Conservation (phyloP, 2,888 invertebrate species). For the Reticulitermes lucifugus region DNA sequence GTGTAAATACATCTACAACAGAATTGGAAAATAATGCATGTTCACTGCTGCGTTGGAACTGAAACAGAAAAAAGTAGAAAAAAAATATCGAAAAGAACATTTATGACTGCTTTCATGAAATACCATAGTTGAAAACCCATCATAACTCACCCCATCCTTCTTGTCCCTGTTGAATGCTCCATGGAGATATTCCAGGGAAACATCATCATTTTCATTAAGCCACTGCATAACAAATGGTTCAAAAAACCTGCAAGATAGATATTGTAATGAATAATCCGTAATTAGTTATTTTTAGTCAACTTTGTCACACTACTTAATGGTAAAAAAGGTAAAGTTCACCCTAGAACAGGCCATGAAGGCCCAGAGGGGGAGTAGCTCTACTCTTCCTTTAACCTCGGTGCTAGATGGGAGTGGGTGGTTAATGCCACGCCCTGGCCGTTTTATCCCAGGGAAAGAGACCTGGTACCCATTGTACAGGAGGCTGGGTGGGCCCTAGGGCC, state of each 20-base stretch:
- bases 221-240: slow-evolving; percentile 99
- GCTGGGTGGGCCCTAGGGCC: no score
- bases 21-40: slow-evolving; percentile 99
- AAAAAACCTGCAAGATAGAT: slow-evolving; percentile 80
- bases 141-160: slow-evolving; percentile 84
- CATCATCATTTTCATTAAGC: slow-evolving; percentile 99
- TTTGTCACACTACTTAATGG: no score
- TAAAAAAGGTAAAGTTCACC: no score
- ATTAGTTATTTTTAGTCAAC: no score
- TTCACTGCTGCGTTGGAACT: slow-evolving; percentile 99
- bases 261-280: neutral
- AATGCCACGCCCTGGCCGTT: no score
- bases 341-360: no score
- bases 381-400: no score
- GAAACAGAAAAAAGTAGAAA: slow-evolving; percentile 59
- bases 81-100: neutral
- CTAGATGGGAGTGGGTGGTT: no score
- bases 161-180: slow-evolving; percentile 98
- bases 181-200: slow-evolving; percentile 97
- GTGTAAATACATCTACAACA: slow-evolving; percentile 99
- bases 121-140: neutral
- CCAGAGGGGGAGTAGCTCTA: no score
- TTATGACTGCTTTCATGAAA: neutral
- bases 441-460: no score
- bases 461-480: no score